Conservation (phyloP, 2,888 invertebrate genomes). For the Drosophila differens region DNA sequence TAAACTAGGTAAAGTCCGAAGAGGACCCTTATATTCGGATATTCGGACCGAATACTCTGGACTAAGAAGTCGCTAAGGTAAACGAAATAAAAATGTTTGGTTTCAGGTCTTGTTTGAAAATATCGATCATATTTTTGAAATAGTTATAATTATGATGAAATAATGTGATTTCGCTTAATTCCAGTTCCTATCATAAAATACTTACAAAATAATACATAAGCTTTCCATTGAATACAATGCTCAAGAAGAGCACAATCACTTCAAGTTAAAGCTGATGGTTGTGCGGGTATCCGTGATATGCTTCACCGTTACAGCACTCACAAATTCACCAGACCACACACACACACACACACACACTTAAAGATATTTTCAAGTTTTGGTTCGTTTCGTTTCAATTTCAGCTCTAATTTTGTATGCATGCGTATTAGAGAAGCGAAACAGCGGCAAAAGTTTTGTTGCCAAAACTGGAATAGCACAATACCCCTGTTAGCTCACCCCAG, state of each 20-base stretch:
- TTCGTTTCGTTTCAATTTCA: constrained; percentile 23
- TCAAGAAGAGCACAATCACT: background rate
- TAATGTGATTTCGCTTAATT: background rate
- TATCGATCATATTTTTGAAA: no score
- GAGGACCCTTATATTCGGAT: background rate
- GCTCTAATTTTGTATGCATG: constrained; percentile 69
- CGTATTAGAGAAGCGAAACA: constrained; percentile 58
- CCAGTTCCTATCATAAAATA: background rate
- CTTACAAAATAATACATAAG: background rate
- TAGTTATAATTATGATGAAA: background rate
- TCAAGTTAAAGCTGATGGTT: constrained; percentile 5
- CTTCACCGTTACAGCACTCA: constrained; percentile 6
- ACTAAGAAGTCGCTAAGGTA: background rate
- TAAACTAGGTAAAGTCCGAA: background rate
- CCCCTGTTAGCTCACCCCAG: constrained; percentile 1
- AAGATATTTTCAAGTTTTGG: constrained; percentile 23
- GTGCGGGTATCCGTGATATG: constrained; percentile 15
- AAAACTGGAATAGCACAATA: constrained; percentile 22
- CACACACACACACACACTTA: background rate
- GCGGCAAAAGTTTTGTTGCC: constrained; percentile 57
- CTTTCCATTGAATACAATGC: constrained; percentile 18
- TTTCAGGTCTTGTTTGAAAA: no score
- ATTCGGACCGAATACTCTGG: background rate
- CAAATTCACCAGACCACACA: background rate
- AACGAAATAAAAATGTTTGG: no score